A percentile compares a stretch with the other conserved stretches of the same genome.
These are phyloP conservation scores for Caerostris darwini DNA, from an alignment of 1,140 invertebrate species.

Conservation along the genomic window DNA sequence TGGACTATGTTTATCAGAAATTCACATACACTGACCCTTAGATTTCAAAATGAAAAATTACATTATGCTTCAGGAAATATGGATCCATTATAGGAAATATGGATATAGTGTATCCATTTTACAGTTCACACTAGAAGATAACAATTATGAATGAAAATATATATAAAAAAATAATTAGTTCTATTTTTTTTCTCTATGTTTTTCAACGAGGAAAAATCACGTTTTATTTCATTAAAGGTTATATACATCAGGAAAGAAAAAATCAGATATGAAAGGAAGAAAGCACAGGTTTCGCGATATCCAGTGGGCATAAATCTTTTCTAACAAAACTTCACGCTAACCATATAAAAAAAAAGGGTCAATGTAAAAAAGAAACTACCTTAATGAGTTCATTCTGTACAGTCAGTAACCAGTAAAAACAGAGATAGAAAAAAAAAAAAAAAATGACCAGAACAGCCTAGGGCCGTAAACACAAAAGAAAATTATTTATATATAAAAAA, in stretches of 20 bases:
- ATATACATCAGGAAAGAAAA: neutral
- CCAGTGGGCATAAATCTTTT: neutral
- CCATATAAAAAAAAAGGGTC: neutral
- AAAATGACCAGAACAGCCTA: neutral
- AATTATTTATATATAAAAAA: neutral
- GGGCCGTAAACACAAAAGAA: neutral
- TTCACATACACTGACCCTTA: no score
- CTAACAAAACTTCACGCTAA: neutral
- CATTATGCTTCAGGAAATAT: no score
- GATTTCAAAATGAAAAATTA: no score
- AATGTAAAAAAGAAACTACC: neutral
- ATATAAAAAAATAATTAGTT: no score
- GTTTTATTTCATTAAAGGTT: no score
- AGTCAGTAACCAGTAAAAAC: neutral
- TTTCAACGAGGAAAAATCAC: no score
- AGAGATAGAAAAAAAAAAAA: neutral
- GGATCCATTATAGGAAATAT: no score
- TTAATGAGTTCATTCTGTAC: neutral
- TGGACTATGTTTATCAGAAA: no score
- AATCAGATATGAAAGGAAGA: neutral
- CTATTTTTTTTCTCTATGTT: no score
- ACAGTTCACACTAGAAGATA: neutral
- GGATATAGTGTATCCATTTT: no score
- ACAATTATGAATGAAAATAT: neutral
- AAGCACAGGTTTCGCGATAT: neutral